A percentile compares a stretch with the other conserved stretches of the same genome.
Evolutionary conservation across 2,113 vertebrate genomes (phyloP).

Genomic region (Gallinago jamesoni): DNA sequence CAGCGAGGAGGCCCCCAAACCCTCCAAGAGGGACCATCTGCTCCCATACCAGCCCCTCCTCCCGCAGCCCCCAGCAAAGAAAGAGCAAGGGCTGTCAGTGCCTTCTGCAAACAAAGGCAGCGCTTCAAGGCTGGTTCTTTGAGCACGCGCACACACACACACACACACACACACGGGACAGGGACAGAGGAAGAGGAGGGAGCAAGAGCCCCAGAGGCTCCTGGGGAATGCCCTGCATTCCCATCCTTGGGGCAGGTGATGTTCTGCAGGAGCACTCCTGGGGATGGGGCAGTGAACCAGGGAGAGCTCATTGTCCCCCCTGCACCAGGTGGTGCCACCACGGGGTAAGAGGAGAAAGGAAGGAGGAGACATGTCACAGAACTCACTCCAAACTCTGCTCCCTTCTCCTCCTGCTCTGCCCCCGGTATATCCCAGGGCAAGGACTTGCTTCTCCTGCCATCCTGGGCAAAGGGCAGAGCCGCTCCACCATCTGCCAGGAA

Average conservation of each 20-base stretch:
- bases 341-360: neutral
- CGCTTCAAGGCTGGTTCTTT: neutral
- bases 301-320: neutral
- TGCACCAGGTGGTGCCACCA: neutral
- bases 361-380: neutral
- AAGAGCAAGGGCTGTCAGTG: neutral
- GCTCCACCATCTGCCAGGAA: neutral
- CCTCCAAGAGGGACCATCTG: constrained; percentile 50
- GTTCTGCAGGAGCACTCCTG: neutral
- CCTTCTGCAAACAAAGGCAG: constrained; percentile 39
- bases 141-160: no score
- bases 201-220: neutral
- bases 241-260: rapidly evolving
- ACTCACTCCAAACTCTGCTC: neutral
- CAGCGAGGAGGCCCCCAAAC: neutral
- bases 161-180: no score
- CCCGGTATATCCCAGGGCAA: neutral
- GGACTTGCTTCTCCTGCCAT: neutral
- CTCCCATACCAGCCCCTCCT: constrained; percentile 36
- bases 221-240: rapidly evolving
- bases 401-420: neutral
- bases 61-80: neutral
- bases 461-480: neutral
- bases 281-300: rapidly evolving
- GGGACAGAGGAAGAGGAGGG: neutral